phyloP scores from a whole-genome alignment of 2,888 invertebrate species.

The Geophilus truncorum region DNA sequence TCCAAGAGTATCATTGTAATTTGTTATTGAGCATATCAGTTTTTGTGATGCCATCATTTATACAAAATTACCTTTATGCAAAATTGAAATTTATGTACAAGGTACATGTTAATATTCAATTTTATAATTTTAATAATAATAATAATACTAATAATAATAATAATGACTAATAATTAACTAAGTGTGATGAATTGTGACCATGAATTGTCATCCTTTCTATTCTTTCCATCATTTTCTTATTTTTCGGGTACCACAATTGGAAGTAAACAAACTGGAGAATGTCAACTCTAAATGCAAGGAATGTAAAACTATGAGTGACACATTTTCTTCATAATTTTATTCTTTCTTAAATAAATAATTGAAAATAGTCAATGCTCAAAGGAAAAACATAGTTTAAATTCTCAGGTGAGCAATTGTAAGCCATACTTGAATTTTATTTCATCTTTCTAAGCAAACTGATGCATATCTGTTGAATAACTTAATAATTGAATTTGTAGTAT shows the following conservation, averaged over 20 bases:
- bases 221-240: background rate
- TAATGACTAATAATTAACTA: background rate
- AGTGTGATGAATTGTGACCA: background rate
- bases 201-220: background rate
- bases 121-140: constrained; percentile 1
- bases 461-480: background rate
- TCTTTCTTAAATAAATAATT: too few species aligned
- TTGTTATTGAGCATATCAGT: constrained; percentile 19
- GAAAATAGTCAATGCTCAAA: too few species aligned
- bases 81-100: constrained; percentile 3
- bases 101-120: constrained; percentile 9
- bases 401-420: background rate
- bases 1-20: constrained; percentile 20
- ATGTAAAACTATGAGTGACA: too few species aligned
- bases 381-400: too few species aligned
- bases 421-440: background rate
- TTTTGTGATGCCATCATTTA: constrained; percentile 14
- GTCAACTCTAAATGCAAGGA: background rate
- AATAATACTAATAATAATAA: background rate
- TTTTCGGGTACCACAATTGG: too few species aligned
- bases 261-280: background rate
- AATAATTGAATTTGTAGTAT: background rate
- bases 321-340: too few species aligned
- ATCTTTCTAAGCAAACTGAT: too few species aligned
- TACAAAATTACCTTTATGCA: background rate